Evolutionary conservation across 2,797 vertebrate species (phyloP).

Genomic region (Molossus molossus): DNA sequence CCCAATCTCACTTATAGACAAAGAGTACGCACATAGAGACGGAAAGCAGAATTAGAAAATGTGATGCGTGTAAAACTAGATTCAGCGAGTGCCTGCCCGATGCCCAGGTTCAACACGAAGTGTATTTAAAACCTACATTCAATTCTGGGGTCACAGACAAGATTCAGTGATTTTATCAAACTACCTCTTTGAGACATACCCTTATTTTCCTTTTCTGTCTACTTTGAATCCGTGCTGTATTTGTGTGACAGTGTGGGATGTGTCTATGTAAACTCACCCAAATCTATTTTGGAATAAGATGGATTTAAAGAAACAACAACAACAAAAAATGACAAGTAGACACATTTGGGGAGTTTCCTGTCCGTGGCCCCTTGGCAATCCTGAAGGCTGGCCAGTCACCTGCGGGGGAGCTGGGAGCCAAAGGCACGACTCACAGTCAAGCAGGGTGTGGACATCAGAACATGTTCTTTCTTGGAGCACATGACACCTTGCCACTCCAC

Average conservation of each 20-base stretch:
- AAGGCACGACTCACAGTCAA: not conserved
- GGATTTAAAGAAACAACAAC: not conserved
- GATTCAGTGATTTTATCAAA: constrained; percentile 8
- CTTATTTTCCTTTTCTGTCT: not conserved
- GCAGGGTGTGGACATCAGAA: not conserved
- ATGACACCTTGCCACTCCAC: not conserved
- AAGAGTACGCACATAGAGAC: not conserved
- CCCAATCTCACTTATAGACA: not conserved
- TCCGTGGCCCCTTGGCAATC: not conserved
- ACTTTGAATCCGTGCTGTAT: not conserved
- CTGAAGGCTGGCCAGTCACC: not conserved
- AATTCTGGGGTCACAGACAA: not conserved
- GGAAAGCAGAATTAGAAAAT: not conserved
- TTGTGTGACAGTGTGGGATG: not conserved
- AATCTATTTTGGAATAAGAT: not conserved
- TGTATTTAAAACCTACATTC: not conserved
- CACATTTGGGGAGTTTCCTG: not conserved
- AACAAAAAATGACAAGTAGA: not conserved
- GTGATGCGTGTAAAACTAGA: not conserved
- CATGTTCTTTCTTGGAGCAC: not conserved
- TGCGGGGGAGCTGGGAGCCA: too few relatives aligned
- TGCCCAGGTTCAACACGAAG: not conserved
- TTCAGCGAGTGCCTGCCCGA: not conserved
- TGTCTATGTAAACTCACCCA: not conserved
- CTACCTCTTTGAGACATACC: not conserved